Conservation (phyloP, 2,113 vertebrate species). For the Petrocephalus zakoni region DNA sequence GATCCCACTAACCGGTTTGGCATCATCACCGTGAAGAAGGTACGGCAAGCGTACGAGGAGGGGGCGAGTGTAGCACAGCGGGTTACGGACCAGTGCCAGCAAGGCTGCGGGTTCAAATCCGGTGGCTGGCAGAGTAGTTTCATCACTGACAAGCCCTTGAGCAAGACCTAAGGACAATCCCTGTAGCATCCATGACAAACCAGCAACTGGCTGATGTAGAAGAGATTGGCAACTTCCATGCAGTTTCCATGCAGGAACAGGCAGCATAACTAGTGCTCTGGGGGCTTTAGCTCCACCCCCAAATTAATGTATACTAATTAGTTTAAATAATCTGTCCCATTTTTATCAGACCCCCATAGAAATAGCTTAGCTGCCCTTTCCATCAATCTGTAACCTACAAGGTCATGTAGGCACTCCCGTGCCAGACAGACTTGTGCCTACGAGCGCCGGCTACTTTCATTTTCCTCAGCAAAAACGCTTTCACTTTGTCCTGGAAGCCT, state of each 20-base stretch:
- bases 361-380: background rate
- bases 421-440: background rate
- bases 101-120: background rate
- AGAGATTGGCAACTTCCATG: background rate
- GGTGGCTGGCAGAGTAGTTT: background rate
- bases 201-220: background rate
- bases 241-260: background rate
- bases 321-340: background rate
- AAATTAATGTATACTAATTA: background rate
- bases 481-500: background rate
- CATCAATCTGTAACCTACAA: background rate
- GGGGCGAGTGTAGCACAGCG: background rate
- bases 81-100: background rate
- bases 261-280: background rate
- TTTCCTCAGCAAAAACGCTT: background rate
- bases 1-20: conserved; percentile 82
- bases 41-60: conserved; percentile 34
- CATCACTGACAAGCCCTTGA: background rate
- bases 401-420: background rate
- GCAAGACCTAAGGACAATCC: background rate
- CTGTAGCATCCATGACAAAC: background rate
- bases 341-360: background rate
- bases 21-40: conserved; percentile 86
- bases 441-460: background rate
- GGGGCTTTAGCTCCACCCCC: background rate